These are phyloP conservation scores for Sinocyclocheilus grahami DNA, from an alignment of 2,113 vertebrate genomes.

Conservation along the genomic window DNA sequence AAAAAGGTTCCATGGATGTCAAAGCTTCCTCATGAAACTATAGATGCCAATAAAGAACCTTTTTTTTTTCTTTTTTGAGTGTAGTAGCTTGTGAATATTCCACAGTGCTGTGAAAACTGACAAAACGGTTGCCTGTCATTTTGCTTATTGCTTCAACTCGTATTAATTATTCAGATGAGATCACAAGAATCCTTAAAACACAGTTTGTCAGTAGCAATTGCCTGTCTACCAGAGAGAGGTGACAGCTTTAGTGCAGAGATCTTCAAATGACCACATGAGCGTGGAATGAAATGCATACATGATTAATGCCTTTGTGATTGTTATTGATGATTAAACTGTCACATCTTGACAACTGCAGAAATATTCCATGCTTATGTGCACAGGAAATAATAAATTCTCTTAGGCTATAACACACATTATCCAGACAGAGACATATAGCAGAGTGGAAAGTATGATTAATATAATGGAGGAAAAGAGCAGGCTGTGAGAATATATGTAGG, in stretches of 20 bases:
- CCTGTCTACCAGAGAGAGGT: background rate
- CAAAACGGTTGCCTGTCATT: background rate
- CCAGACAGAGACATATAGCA: slow-evolving; percentile 40
- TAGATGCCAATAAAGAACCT: no score
- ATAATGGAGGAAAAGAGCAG: slow-evolving; percentile 35
- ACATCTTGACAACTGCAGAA: slow-evolving; percentile 46
- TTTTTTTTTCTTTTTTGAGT: no score
- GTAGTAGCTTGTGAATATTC: no score
- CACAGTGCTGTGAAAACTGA: background rate
- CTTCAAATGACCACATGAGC: slow-evolving; percentile 3
- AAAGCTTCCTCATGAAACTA: no score
- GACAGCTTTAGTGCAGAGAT: slow-evolving; percentile 33
- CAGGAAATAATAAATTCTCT: slow-evolving; percentile 50
- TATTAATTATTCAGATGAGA: background rate
- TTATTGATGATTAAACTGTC: slow-evolving; percentile 47
- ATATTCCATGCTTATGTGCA: slow-evolving; percentile 42
- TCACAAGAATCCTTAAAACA: background rate
- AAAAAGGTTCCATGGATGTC: no score
- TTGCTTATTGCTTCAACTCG: background rate
- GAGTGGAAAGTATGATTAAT: slow-evolving; percentile 51
- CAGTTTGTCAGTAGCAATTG: background rate
- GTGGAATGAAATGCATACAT: slow-evolving; percentile 11
- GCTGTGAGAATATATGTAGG: slow-evolving; percentile 35
- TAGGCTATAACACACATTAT: slow-evolving; percentile 48
- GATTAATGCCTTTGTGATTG: slow-evolving; percentile 41